A percentile compares a stretch with the other conserved stretches of the same genome.
These are phyloP conservation scores for Synanthedon vespiformis DNA, from an alignment of 2,888 invertebrate genomes.

Conservation along the genomic window DNA sequence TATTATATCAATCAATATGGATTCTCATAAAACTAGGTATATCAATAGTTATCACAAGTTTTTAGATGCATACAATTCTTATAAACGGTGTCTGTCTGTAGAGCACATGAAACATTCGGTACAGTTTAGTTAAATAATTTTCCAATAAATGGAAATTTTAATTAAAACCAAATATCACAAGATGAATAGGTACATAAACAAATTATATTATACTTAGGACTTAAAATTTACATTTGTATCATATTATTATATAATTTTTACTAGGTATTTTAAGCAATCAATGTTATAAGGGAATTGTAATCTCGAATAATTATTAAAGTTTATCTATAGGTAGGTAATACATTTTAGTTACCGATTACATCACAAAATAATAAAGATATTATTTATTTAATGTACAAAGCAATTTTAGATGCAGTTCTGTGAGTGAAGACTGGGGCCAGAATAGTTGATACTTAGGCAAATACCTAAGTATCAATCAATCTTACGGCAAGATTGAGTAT, in stretches of 20 bases:
- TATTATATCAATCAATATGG: too few species aligned
- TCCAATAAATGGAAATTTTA: not conserved
- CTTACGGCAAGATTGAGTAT: too few species aligned
- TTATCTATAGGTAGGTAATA: not conserved
- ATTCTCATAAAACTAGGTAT: too few species aligned
- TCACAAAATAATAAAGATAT: constrained; percentile 25
- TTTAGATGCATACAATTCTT: too few species aligned
- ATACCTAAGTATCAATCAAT: too few species aligned
- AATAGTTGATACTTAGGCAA: too few species aligned
- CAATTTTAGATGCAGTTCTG: too few species aligned
- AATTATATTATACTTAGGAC: too few species aligned
- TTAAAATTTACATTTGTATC: constrained; percentile 31
- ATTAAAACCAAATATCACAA: constrained; percentile 60
- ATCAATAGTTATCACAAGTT: too few species aligned
- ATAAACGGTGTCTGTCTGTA: too few species aligned
- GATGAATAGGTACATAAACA: constrained; percentile 22
- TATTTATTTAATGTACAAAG: not conserved
- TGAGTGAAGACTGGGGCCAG: too few species aligned
- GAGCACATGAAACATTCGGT: too few species aligned
- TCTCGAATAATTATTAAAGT: constrained; percentile 26
- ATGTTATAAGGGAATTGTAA: constrained; percentile 35
- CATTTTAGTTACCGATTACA: constrained; percentile 54
- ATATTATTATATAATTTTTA: not conserved
- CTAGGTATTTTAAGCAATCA: constrained; percentile 16
- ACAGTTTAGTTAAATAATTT: not conserved